Evolutionary conservation across 2,113 vertebrate genomes (phyloP).

Genomic region (Nycticorax nycticorax): DNA sequence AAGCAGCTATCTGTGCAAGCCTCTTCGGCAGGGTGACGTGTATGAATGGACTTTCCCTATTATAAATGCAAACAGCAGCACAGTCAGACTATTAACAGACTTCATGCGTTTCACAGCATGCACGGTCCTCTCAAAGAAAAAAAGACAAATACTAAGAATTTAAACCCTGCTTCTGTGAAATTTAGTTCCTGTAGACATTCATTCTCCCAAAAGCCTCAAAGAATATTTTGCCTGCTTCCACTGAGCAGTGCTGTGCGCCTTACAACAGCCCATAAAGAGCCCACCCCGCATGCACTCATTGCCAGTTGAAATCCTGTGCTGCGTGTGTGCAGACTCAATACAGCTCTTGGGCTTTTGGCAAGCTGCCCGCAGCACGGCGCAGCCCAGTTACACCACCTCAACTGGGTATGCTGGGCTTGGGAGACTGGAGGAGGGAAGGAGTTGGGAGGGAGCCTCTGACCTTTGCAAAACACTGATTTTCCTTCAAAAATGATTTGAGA

Average conservation of each 20-base stretch:
- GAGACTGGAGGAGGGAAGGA: background rate
- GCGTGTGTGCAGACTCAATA: rapidly evolving
- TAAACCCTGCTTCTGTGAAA: background rate
- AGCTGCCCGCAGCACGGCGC: background rate
- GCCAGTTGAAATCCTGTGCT: rapidly evolving
- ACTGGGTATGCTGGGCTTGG: rapidly evolving
- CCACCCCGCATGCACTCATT: rapidly evolving
- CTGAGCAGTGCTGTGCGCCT: background rate
- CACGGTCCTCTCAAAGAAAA: background rate
- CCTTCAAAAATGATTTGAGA: background rate
- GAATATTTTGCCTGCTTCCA: background rate
- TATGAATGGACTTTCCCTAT: background rate
- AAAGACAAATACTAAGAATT: background rate
- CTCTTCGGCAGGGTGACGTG: too few species aligned
- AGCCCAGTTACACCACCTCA: background rate
- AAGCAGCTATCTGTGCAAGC: background rate
- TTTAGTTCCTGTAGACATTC: background rate
- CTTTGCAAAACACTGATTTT: background rate
- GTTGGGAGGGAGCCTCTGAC: background rate
- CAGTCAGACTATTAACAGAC: background rate
- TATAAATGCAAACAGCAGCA: background rate
- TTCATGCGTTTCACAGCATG: background rate
- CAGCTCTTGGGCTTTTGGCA: background rate
- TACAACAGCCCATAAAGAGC: background rate
- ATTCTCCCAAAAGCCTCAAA: background rate